Evolutionary conservation across 2,888 invertebrate genomes (phyloP), one percentile per base, ranked within the genome.

Genomic region (Oligia latruncula): DNA sequence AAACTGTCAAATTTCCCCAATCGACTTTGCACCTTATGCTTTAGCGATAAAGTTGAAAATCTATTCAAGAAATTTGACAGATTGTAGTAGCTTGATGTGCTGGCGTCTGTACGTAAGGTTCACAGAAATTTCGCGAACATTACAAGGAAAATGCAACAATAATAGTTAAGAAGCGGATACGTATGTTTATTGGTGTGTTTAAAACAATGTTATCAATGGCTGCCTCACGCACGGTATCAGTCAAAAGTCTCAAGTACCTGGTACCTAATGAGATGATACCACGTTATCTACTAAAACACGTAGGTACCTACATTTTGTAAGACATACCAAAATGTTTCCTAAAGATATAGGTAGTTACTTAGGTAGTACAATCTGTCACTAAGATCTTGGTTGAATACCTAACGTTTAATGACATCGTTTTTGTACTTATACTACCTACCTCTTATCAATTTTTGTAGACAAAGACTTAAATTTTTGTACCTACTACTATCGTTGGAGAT

Each of bases 141-240:
- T 60, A 65, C 46, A 52, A 52, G 52, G 35, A 49, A 81, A 67
- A 81, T 77, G 49, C 43, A 70, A 52, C n/a, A 72, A 55, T 20
- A 49, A 78, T 74, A 11, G 35, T 20, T 55, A n/a, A 70, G 74
- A 71, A 71, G 60, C 62, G 83, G 60, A 49, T 77, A 49, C 76
- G 15, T 75, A 60, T 74, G 74, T 68, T 81, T 74, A 67, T 68
- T 84, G 60, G 60, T 78, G 55, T 80, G 76, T 76, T 76, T 76
- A 72, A 71, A 77, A 86, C 79, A 78, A 76, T 81, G 77, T 84
- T 88, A 90, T 89, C 86, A 84, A 70, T 80, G 72, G 83, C 84
- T 81, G 85, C 74, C n/a, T 60, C 78, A 76, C 68, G 77, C 75
- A 70, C 78, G 40, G 64, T 91, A 91, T 91, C 91, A 87, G 88